Conservation (phyloP, 1,140 invertebrate species). For the Drosophila sproati region DNA sequence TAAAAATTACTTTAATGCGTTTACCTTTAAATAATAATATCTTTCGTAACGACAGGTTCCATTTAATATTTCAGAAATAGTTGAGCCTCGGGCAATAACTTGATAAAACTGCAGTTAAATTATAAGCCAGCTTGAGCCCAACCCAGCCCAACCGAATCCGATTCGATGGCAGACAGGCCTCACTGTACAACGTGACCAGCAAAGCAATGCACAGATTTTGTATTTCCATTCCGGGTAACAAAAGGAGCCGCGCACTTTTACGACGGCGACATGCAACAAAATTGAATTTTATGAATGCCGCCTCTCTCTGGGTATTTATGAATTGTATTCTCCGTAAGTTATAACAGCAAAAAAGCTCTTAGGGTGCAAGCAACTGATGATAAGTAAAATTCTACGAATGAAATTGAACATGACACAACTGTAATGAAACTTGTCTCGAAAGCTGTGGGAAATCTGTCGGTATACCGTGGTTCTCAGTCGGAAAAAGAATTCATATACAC, state of each 20-base stretch:
- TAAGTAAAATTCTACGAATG: slow-evolving; percentile 62
- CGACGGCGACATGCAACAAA: slow-evolving; percentile 79
- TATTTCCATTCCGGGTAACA: slow-evolving; percentile 63
- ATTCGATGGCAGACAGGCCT: slow-evolving; percentile 29
- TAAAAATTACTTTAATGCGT: slow-evolving; percentile 1
- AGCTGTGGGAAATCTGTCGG: slow-evolving; percentile 21
- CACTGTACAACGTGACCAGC: slow-evolving; percentile 67
- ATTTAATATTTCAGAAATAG: slow-evolving; percentile 22
- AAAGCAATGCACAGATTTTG: slow-evolving; percentile 78
- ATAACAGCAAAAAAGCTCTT: slow-evolving; percentile 45
- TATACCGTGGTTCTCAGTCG: slow-evolving; percentile 44
- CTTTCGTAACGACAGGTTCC: slow-evolving; percentile 3
- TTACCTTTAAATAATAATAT: neutral
- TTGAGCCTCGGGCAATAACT: slow-evolving; percentile 42
- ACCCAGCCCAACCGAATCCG: slow-evolving; percentile 27
- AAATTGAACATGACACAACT: slow-evolving; percentile 82
- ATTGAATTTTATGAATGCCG: slow-evolving; percentile 81
- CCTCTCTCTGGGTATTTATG: slow-evolving; percentile 66
- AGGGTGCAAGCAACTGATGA: slow-evolving; percentile 50
- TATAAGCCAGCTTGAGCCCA: slow-evolving; percentile 47
- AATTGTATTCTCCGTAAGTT: slow-evolving; percentile 72
- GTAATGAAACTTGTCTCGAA: slow-evolving; percentile 67
- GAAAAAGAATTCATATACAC: no score
- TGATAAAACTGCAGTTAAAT: slow-evolving; percentile 64
- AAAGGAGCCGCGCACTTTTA: slow-evolving; percentile 76